phyloP scores from a whole-genome alignment of 1,140 invertebrate genomes.

The Andricus grossulariae region DNA sequence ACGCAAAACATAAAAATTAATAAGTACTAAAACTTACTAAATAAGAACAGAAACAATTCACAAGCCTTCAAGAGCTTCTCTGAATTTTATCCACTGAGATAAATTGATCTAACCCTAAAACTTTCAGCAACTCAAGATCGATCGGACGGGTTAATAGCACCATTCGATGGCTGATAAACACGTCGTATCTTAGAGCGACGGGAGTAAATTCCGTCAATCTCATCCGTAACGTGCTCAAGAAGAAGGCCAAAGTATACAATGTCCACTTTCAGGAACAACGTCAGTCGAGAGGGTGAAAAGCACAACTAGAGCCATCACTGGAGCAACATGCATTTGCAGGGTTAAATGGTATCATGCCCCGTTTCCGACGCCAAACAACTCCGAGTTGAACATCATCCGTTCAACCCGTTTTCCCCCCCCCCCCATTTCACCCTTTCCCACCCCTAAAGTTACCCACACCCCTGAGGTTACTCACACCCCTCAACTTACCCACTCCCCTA shows the following conservation, averaged over 20 bases:
- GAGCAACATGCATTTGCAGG: slow-evolving; percentile 47
- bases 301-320: slow-evolving; percentile 29
- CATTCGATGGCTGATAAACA: slow-evolving; percentile 52
- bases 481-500: background rate
- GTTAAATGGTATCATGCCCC: slow-evolving; percentile 64
- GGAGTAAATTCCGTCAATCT: slow-evolving; percentile 48
- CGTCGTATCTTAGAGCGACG: slow-evolving; percentile 49
- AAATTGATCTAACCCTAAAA: slow-evolving; percentile 1
- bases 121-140: slow-evolving; percentile 11
- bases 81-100: background rate
- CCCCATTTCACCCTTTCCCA: slow-evolving; percentile 38
- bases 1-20: too few relatives aligned
- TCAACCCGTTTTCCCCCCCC: slow-evolving; percentile 42
- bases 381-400: slow-evolving; percentile 46
- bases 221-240: slow-evolving; percentile 46
- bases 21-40: too few relatives aligned
- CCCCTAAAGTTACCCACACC: background rate
- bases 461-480: too few relatives aligned
- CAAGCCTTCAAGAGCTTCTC: background rate
- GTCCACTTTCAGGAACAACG: background rate
- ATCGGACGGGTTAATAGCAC: slow-evolving; percentile 47
- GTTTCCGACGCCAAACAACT: slow-evolving; percentile 66
- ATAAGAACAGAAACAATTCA: background rate
- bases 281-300: slow-evolving; percentile 35
- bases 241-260: slow-evolving; percentile 28